Base-by-base conservation (phyloP, 2,888 invertebrate genomes). In the Macrosiphum euphorbiae region DNA sequence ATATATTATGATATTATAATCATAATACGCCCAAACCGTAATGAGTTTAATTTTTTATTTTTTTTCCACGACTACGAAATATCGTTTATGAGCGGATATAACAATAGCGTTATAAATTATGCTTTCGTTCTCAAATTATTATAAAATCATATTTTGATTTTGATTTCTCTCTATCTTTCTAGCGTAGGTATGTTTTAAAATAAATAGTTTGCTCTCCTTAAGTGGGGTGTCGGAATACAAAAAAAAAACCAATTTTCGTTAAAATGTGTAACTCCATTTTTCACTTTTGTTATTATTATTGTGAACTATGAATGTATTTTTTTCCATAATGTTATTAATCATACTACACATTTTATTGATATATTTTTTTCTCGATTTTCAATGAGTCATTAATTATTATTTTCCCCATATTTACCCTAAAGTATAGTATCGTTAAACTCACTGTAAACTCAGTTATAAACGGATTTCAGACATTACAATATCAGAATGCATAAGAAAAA, bases 1-100 rank as follows among this genome's bases (percentile, higher is more conserved):
- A 78, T 78, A 78, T 35, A 78, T 78, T 78, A 78, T 35, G 78
- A 78, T 78, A 78, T 78, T 78, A 78, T 78, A 78, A 78, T 35
- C 78, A 78, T 78, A 35, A 41, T 78, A 78, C 78, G 78, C 35
- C 35, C 78, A 35, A 41, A 35, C 78, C 78, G 35, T 78, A 78
- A 78, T 78, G 78, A 78, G 35, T 35, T 78, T 8, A 35, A 8
- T 78, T 78, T 35, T 67, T 67, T n/a, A 8, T 78, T 78, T 78
- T 78, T 78, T 78, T 78, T 20, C 3, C 1, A 3, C 20, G 35
- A 8, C 35, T 67, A n/a, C 7, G 20, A 78, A 78, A 78, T 78
- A 78, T 78, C 8, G 35, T 41, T 35, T 78, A 78, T 8, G 35
- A 78, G 78, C 20, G 35, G 35, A 78, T 78, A 78, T 8, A 35